Evolutionary conservation across 2,888 invertebrate genomes (phyloP).

Genomic region (Sepiola atlantica): DNA sequence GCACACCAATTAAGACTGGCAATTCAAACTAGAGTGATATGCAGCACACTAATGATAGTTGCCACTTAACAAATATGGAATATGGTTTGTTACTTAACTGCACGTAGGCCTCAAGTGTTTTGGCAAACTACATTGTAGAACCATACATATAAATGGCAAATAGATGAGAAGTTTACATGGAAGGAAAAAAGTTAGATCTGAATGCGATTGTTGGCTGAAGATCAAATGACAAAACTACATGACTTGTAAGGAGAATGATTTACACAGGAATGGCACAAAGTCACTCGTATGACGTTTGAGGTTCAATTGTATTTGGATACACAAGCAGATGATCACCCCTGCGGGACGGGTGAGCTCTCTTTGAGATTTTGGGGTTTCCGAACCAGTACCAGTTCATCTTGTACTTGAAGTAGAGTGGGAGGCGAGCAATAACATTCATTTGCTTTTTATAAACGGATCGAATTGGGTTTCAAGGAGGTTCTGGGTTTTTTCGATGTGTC

Average conservation of each 20-base stretch:
- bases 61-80: too few relatives aligned
- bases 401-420: too few relatives aligned
- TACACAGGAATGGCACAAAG: neutral
- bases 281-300: neutral
- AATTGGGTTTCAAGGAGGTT: neutral
- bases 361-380: slow-evolving; percentile 17
- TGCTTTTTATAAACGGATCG: neutral
- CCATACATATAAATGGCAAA: neutral
- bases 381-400: neutral
- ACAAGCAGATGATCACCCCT: neutral
- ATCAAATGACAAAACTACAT: neutral
- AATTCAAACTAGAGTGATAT: too few relatives aligned
- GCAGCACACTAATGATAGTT: too few relatives aligned
- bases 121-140: too few relatives aligned
- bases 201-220: neutral
- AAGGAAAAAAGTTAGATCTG: neutral
- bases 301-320: neutral
- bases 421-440: neutral
- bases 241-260: neutral
- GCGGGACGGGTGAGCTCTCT: neutral
- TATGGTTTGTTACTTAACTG: too few relatives aligned
- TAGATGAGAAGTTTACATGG: neutral
- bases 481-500: too few relatives aligned
- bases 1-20: too few relatives aligned
- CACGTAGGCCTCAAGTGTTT: too few relatives aligned